phyloP scores from a whole-genome alignment of 2,113 vertebrate species.

The Carassius carassius region DNA sequence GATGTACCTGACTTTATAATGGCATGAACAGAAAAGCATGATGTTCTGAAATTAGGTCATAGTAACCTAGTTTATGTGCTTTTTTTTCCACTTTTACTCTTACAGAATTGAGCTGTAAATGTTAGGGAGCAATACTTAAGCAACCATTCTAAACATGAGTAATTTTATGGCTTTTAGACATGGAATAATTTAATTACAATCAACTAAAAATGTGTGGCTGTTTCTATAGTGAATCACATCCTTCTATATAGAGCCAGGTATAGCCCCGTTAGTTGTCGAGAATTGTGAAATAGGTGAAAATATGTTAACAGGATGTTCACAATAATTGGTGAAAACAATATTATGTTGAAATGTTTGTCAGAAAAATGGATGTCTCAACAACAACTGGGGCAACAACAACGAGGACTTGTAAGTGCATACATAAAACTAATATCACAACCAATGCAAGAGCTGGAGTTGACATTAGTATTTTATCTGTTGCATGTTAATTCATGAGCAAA shows the following conservation, averaged over 20 bases:
- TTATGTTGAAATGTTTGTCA: conserved; percentile 25
- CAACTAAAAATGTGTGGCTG: background rate
- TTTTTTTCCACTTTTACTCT: background rate
- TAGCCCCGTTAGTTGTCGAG: background rate
- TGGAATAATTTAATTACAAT: background rate
- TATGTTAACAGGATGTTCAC: conserved; percentile 56
- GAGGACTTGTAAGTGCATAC: conserved; percentile 19
- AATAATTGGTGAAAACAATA: no score
- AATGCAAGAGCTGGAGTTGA: background rate
- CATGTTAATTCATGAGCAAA: background rate
- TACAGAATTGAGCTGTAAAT: background rate
- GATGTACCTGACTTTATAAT: background rate
- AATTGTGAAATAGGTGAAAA: background rate
- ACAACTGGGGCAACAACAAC: no score
- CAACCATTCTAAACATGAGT: no score
- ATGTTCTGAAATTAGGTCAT: background rate
- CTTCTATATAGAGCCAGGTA: background rate
- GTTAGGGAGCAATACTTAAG: background rate
- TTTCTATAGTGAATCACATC: background rate
- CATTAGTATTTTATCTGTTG: background rate
- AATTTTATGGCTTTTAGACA: background rate
- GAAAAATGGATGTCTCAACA: conserved; percentile 74
- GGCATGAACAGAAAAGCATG: background rate
- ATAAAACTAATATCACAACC: background rate
- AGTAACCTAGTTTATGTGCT: background rate